A percentile compares a stretch with the other conserved stretches of the same genome.
phyloP scores from a whole-genome alignment of 2,113 vertebrate species.

The Malurus cyaneus region DNA sequence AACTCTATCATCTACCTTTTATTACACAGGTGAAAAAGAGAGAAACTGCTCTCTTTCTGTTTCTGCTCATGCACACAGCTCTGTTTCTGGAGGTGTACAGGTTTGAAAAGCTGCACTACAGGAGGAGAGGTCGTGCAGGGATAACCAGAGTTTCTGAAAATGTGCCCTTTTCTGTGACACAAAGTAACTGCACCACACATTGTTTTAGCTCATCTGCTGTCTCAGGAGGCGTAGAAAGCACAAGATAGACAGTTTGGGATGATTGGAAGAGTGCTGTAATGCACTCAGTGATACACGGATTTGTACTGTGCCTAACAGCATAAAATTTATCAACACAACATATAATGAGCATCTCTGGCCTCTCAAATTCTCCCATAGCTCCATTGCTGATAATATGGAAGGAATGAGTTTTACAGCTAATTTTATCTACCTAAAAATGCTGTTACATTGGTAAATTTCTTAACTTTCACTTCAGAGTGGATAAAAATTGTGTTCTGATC shows the following conservation, averaged over 20 bases:
- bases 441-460: neutral
- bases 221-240: neutral
- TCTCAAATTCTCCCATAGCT: neutral
- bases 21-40: neutral
- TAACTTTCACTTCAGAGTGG: neutral
- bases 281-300: neutral
- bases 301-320: neutral
- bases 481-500: neutral
- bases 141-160: neutral
- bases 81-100: neutral
- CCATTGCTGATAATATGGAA: neutral
- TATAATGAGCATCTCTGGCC: neutral
- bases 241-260: neutral
- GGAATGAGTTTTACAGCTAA: neutral
- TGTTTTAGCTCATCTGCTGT: neutral
- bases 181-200: fast-evolving
- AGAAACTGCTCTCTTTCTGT: neutral
- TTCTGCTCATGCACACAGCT: neutral
- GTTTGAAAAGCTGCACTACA: neutral
- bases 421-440: neutral
- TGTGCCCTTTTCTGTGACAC: neutral
- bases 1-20: neutral
- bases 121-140: neutral
- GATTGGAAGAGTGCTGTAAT: neutral
- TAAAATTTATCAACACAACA: neutral